A percentile compares a stretch with the other conserved stretches of the same genome.
phyloP scores from a whole-genome alignment of 2,888 invertebrate genomes.

The Ceriagrion tenellum region DNA sequence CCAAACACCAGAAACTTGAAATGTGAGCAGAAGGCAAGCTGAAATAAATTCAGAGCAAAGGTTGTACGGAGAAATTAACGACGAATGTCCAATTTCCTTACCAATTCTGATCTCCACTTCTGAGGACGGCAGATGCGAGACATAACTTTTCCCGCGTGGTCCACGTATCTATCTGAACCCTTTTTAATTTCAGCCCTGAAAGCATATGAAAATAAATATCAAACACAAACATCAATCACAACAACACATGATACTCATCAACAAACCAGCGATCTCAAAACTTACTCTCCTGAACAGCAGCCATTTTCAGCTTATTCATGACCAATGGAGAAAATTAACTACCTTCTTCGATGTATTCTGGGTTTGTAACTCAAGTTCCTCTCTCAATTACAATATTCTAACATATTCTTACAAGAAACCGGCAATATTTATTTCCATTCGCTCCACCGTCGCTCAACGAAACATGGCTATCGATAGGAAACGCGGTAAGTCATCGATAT shows the following conservation, averaged over 20 bases:
- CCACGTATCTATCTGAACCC: slow-evolving; percentile 91
- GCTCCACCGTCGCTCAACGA: neutral
- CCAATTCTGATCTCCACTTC: slow-evolving; percentile 94
- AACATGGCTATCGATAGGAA: neutral
- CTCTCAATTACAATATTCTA: neutral
- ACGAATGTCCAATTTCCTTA: slow-evolving; percentile 72
- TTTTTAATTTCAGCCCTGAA: slow-evolving; percentile 81
- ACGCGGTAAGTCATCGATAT: neutral
- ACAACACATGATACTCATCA: neutral
- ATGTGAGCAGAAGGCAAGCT: neutral
- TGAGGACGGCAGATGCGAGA: slow-evolving; percentile 90
- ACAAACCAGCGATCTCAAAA: neutral
- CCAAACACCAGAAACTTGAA: neutral
- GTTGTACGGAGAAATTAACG: neutral
- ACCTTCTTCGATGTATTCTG: neutral
- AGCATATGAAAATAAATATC: slow-evolving; percentile 69
- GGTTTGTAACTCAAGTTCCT: neutral
- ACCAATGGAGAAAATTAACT: neutral
- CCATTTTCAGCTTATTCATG: slow-evolving; percentile 68
- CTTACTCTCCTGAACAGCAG: slow-evolving; percentile 70
- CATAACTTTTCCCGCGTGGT: slow-evolving; percentile 90
- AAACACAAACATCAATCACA: neutral
- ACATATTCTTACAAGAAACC: neutral
- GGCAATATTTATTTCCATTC: neutral
- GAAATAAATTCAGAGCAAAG: neutral